Percentiles rank a stretch among this genome's conserved stretches.
Conservation (phyloP, 2,888 invertebrate species). For the Hedya salicella region DNA sequence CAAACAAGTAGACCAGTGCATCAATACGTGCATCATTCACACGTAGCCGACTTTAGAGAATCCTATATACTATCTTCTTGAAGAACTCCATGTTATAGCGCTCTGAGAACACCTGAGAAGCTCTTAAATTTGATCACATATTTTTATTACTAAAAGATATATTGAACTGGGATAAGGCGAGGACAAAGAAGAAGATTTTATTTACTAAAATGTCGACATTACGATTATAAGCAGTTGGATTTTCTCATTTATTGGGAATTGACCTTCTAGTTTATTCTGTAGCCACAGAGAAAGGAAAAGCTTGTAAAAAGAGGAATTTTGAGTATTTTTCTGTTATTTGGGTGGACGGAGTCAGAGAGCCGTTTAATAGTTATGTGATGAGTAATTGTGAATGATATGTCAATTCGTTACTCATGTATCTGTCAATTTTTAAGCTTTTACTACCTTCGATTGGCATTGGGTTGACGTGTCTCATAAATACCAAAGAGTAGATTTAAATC, state of each 20-base stretch:
- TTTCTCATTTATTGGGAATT: not conserved
- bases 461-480: slow-evolving; percentile 68
- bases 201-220: no score
- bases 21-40: no score
- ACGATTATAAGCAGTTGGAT: no score
- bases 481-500: slow-evolving; percentile 56
- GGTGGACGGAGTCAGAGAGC: slow-evolving; percentile 39
- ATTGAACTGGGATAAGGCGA: no score
- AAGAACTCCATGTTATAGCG: no score
- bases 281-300: slow-evolving; percentile 16
- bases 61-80: no score
- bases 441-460: slow-evolving; percentile 50
- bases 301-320: slow-evolving; percentile 22
- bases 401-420: slow-evolving; percentile 56
- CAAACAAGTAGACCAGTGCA: no score
- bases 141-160: no score
- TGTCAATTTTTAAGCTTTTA: slow-evolving; percentile 55
- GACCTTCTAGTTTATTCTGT: not conserved
- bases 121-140: no score
- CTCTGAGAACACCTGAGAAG: no score
- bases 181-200: no score
- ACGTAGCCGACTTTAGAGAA: no score
- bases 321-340: slow-evolving; percentile 32
- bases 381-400: slow-evolving; percentile 57
- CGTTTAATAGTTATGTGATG: slow-evolving; percentile 53